A percentile compares a stretch with the other conserved stretches of the same genome.
phyloP scores from a whole-genome alignment of 2,888 invertebrate genomes.

The Tineola bisselliella region DNA sequence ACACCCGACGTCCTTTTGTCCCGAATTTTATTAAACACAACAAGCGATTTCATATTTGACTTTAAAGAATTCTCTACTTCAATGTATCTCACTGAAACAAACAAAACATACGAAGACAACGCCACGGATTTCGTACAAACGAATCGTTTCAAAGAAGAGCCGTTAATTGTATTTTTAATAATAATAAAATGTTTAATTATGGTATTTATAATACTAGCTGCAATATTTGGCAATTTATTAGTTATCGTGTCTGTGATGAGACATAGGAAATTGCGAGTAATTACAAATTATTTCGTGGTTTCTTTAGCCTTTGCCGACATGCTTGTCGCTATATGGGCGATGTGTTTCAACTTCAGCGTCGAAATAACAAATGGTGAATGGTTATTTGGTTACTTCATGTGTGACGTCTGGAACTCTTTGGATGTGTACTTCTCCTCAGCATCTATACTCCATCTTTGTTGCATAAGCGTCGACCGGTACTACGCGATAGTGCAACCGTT shows the following conservation, averaged over 20 bases:
- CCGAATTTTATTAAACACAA: background rate
- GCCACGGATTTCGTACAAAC: slow-evolving; percentile 44
- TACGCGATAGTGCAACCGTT: slow-evolving; percentile 94
- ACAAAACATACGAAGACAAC: slow-evolving; percentile 42
- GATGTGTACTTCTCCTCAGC: slow-evolving; percentile 96
- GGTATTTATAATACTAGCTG: slow-evolving; percentile 87
- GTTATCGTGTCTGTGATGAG: slow-evolving; percentile 86
- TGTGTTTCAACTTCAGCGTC: slow-evolving; percentile 93
- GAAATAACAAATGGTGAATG: slow-evolving; percentile 85
- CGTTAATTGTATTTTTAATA: slow-evolving; percentile 68
- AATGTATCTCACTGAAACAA: slow-evolving; percentile 56
- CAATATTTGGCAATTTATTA: slow-evolving; percentile 88
- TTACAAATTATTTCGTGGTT: slow-evolving; percentile 96
- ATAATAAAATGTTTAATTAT: slow-evolving; percentile 82
- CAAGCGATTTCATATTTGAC: slow-evolving; percentile 26
- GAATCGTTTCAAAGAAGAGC: slow-evolving; percentile 46
- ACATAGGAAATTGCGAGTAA: slow-evolving; percentile 75
- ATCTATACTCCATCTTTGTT: slow-evolving; percentile 92
- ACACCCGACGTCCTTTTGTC: slow-evolving; percentile 25
- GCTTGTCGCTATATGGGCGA: slow-evolving; percentile 92
- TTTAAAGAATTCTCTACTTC: slow-evolving; percentile 48
- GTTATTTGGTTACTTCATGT: slow-evolving; percentile 92
- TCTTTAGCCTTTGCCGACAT: slow-evolving; percentile 94
- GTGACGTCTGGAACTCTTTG: slow-evolving; percentile 95
- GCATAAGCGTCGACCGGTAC: slow-evolving; percentile 89